A percentile compares a stretch with the other conserved stretches of the same genome.
Evolutionary conservation across 1,140 invertebrate species (phyloP).

Genomic region (Artemia franciscana): DNA sequence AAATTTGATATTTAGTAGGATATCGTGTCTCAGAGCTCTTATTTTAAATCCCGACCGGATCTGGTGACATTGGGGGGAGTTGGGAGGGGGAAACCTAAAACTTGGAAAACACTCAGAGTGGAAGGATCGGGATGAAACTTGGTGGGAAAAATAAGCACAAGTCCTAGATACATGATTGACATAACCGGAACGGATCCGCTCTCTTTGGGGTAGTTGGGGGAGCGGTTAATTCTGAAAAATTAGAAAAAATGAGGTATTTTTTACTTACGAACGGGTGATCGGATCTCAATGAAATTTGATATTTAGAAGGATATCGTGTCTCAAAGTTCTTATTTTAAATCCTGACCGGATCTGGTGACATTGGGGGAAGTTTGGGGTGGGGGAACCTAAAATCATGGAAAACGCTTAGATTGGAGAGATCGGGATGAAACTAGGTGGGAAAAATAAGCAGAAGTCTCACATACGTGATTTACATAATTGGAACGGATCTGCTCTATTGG

Average conservation of each 20-base stretch:
- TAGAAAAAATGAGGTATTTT: not conserved
- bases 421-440: not conserved
- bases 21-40: no score
- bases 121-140: not conserved
- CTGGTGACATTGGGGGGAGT: no score
- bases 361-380: no score
- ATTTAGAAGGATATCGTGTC: not conserved
- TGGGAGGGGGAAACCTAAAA: no score
- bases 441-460: not conserved
- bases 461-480: not conserved
- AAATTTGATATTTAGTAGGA: no score
- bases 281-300: not conserved
- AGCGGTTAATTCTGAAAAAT: not conserved
- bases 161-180: no score
- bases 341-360: not conserved
- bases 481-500: not conserved
- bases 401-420: not conserved
- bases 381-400: no score
- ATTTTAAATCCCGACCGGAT: no score
- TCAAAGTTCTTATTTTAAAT: not conserved
- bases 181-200: no score
- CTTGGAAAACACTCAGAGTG: no score
- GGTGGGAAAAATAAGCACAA: not conserved
- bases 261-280: not conserved
- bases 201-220: not conserved